Base-by-base conservation (phyloP, 2,888 invertebrate genomes). In the Xanthorhoe designata region DNA sequence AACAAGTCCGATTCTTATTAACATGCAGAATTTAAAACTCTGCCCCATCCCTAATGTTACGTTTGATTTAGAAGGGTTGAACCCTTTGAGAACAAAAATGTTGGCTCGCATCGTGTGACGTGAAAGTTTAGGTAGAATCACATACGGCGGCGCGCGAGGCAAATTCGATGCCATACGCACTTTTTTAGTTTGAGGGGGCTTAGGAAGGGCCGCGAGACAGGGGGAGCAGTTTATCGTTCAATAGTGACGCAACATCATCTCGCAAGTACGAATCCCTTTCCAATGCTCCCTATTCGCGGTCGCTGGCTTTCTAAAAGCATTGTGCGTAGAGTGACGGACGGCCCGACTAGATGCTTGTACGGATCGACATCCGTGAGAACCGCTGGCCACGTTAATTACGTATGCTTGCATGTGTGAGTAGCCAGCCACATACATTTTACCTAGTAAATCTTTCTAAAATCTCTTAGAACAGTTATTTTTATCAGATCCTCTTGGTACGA, bases 1-100 rank as follows among this genome's bases (percentile, higher is more conserved):
- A 88, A 90, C 91, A 89, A 91, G 91, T 91, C 86, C 88, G 88
- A 91, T 89, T 88, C 88, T 89, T 89, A 93, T 92, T 92, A 91
- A 91, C 89, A 92, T 92, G 89, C 89, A 84, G 82, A 86, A 90
- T 89, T 90, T 90, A 91, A 64, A 90, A 91, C 86, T 84, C 79
- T 80, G 88, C 89, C 88, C 92, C 92, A 91, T 91, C 91, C 88
- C 89, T 81, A 82, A 84, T 76, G 81, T 85, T 79, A 77, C 74
- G 77, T 79, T 84, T 84, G 69, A 71, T 67, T 69, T 80, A 77
- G 83, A 91, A 91, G 92, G 92, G 92, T 92, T 91, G 82, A 87
- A 91, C 92, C 92, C 92, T 90, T 87, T 91, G 87, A 87, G 88
- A 88, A 89, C 79, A 66, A 77, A 79, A 78, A 81, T 86, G 86